These are phyloP conservation scores for Cyprinodon variegatus DNA, from an alignment of 2,113 vertebrate species.

Conservation along the genomic window DNA sequence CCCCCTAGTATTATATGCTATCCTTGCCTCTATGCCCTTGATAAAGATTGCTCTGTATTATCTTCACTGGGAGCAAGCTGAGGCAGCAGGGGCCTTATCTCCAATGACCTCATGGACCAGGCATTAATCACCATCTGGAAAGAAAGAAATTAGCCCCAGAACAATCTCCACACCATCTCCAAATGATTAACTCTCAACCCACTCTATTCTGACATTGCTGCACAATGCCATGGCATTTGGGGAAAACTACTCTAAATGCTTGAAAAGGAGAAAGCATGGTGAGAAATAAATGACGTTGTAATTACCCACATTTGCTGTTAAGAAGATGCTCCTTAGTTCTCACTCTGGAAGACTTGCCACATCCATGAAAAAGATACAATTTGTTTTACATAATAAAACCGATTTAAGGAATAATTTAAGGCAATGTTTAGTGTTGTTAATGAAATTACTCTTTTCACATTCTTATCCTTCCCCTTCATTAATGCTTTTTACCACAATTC, in stretches of 20 bases:
- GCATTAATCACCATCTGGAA: constrained; percentile 80
- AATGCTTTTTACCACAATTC: constrained; percentile 50
- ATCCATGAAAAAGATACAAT: constrained; percentile 35
- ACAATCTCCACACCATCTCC: constrained; percentile 75
- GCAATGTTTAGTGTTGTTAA: constrained; percentile 43
- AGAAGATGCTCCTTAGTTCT: constrained; percentile 15
- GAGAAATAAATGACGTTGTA: constrained; percentile 26
- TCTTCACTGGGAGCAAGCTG: constrained; percentile 64
- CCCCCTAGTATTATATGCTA: constrained; percentile 49
- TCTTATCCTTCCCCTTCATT: constrained; percentile 31
- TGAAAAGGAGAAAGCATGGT: constrained; percentile 10
- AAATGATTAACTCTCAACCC: constrained; percentile 75
- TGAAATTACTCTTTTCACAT: constrained; percentile 37
- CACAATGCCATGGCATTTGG: constrained; percentile 50
- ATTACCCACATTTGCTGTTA: constrained; percentile 35
- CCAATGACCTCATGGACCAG: constrained; percentile 70
- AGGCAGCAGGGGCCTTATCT: constrained; percentile 73
- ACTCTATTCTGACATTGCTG: constrained; percentile 68
- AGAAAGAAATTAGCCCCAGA: constrained; percentile 79
- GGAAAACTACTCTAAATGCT: constrained; percentile 50
- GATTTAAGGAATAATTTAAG: constrained; percentile 50
- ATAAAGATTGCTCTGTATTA: constrained; percentile 78
- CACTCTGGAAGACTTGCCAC: constrained; percentile 5
- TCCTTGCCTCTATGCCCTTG: constrained; percentile 70
- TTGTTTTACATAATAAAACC: constrained; percentile 46